Base-by-base conservation (phyloP, 2,797 vertebrate species). In the Eleutherodactylus coqui region DNA sequence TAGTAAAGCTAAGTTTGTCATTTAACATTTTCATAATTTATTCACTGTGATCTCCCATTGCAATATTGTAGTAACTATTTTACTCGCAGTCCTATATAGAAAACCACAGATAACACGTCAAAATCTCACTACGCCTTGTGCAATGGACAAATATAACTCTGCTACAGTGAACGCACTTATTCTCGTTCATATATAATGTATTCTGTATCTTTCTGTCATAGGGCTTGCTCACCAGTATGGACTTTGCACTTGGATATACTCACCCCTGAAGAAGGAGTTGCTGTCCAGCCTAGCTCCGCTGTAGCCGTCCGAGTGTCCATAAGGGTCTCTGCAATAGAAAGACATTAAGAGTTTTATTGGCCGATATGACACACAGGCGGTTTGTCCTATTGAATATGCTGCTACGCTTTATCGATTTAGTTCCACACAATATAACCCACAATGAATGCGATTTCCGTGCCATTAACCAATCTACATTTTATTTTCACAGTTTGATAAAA, bases 301-400 rank as follows among this genome's bases (percentile, higher is more conserved):
- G 98, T 99, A 55, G 98, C 98, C 10, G 97, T 98, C 89, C 97
- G 96, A 4, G 98, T 99, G 94, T 99, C 98, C 97, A 99, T 97
- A 93, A 99, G 89, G 0, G 97, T 99, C 94, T 99, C 98, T 99
- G 94, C 17, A 88, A 49, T 45, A 53, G 14, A 89, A 82, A 88
- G 89, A 90, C 7, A 81, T 90, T 4, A 90, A 85, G 85, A 88
- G 86, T 24, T 14, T 62, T 17, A 77, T 11, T 79, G 29, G 16
- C 0, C 32, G 34, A 78, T 75, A 69, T 16, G 45, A 75, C 43
- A 81, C 58, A 82, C 19, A 27, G 29, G 38, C 64, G 43, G 51
- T 19, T 29, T 14, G 36, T 83, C 5, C n/a, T 19, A 60, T 45
- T 29, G 17, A 72, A 49, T 29, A 8, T 13, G 24, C 49, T 7